Conservation (phyloP, 2,888 invertebrate genomes). For the Synanthedon formicaeformis region DNA sequence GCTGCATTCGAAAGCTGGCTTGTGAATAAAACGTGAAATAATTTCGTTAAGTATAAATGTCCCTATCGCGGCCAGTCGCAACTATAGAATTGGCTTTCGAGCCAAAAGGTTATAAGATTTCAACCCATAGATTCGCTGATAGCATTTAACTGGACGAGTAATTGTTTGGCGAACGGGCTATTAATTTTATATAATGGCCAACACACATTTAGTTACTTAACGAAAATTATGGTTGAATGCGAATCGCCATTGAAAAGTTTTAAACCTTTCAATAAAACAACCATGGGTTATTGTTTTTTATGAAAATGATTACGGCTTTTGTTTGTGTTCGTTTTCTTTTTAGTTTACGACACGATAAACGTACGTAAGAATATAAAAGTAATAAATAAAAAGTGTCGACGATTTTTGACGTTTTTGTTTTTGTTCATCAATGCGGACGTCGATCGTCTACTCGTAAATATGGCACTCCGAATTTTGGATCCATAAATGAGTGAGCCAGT, state of each 20-base stretch:
- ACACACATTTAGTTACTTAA: conserved; percentile 51
- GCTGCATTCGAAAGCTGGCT: no score
- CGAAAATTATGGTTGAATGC: conserved; percentile 42
- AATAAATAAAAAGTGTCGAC: no score
- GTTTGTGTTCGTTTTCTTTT: background rate
- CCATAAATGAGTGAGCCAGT: no score
- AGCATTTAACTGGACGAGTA: conserved; percentile 59
- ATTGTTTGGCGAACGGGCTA: conserved; percentile 62
- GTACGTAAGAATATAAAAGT: no score
- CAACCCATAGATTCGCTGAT: conserved; percentile 62
- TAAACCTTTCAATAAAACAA: conserved; percentile 31
- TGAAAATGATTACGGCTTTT: background rate
- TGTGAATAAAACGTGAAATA: no score
- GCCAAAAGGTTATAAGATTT: conserved; percentile 66
- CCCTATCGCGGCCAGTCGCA: background rate
- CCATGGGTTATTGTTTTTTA: conserved; percentile 21
- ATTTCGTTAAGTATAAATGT: background rate
- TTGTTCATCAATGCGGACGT: no score
- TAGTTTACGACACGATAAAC: background rate
- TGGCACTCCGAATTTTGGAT: no score
- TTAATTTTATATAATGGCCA: conserved; percentile 61
- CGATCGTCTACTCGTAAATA: no score
- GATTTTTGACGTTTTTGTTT: no score
- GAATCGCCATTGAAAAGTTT: conserved; percentile 45
- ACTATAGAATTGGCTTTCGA: conserved; percentile 6